A percentile compares a stretch with the other conserved stretches of the same genome.
phyloP scores from a whole-genome alignment of 2,113 vertebrate species.

The Athene noctua region DNA sequence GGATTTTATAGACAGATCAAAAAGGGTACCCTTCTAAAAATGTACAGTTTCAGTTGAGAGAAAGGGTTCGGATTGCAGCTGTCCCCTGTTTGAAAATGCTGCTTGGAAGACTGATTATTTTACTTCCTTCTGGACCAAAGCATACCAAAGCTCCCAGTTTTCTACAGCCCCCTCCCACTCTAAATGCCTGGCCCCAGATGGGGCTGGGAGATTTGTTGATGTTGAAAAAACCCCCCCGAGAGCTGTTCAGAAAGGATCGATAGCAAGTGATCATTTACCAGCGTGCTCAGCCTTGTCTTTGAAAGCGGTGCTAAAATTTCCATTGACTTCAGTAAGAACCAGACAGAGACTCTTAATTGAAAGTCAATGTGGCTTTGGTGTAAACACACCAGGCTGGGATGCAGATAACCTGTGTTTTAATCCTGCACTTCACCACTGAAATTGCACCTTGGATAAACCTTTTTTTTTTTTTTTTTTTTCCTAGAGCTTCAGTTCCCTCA shows the following conservation, averaged over 20 bases:
- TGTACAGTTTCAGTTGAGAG: neutral
- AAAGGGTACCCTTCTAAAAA: neutral
- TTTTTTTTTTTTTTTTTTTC: neutral
- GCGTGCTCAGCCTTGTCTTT: neutral
- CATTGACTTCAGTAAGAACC: neutral
- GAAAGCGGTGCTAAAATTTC: neutral
- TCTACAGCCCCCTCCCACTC: neutral
- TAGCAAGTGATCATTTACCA: neutral
- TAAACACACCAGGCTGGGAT: neutral
- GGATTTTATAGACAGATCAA: neutral
- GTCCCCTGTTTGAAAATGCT: neutral
- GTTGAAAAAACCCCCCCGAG: neutral
- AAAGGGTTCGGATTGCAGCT: neutral
- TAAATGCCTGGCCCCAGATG: neutral
- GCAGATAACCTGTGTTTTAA: neutral
- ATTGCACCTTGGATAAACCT: neutral
- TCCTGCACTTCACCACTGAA: neutral
- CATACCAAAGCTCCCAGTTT: neutral
- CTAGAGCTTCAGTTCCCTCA: neutral
- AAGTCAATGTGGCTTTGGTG: neutral
- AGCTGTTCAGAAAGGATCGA: neutral
- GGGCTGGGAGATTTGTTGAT: neutral
- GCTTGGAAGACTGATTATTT: neutral
- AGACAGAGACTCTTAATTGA: neutral
- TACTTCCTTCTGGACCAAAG: neutral